phyloP scores from a whole-genome alignment of 2,113 vertebrate genomes.

The Amphilophus citrinellus region DNA sequence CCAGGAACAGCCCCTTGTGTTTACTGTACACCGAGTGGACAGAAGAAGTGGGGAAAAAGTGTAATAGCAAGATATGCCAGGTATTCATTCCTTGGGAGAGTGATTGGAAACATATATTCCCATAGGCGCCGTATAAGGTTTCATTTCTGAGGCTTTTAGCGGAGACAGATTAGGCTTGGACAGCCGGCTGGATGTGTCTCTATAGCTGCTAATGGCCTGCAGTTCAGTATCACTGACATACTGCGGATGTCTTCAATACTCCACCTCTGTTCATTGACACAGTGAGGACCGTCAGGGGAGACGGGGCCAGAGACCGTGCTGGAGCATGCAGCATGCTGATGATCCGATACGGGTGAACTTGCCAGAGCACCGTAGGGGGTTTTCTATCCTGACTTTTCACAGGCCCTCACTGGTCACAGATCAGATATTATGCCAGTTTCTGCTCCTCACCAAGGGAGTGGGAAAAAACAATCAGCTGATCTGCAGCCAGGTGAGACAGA shows the following conservation, averaged over 20 bases:
- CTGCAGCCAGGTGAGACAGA: slow-evolving; percentile 72
- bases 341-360: slow-evolving; percentile 47
- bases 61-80: slow-evolving; percentile 48
- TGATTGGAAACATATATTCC: slow-evolving; percentile 67
- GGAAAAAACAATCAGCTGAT: slow-evolving; percentile 75
- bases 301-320: slow-evolving; percentile 27
- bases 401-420: neutral
- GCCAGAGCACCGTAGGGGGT: neutral
- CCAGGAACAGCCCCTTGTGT: slow-evolving; percentile 51
- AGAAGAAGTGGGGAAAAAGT: slow-evolving; percentile 14
- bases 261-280: slow-evolving; percentile 66
- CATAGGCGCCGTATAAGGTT: slow-evolving; percentile 63
- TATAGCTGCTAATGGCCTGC: slow-evolving; percentile 64
- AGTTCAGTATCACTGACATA: slow-evolving; percentile 67
- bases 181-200: slow-evolving; percentile 40
- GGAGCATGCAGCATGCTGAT: slow-evolving; percentile 26
- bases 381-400: slow-evolving; percentile 55
- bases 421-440: slow-evolving; percentile 14
- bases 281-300: slow-evolving; percentile 16
- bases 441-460: slow-evolving; percentile 12
- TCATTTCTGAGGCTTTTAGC: slow-evolving; percentile 62
- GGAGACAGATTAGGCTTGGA: slow-evolving; percentile 56
- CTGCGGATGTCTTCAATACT: slow-evolving; percentile 72
- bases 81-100: slow-evolving; percentile 61
- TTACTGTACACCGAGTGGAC: slow-evolving; percentile 68